Base-by-base conservation (phyloP, 2,113 vertebrate genomes). In the Trematomus loennbergii region DNA sequence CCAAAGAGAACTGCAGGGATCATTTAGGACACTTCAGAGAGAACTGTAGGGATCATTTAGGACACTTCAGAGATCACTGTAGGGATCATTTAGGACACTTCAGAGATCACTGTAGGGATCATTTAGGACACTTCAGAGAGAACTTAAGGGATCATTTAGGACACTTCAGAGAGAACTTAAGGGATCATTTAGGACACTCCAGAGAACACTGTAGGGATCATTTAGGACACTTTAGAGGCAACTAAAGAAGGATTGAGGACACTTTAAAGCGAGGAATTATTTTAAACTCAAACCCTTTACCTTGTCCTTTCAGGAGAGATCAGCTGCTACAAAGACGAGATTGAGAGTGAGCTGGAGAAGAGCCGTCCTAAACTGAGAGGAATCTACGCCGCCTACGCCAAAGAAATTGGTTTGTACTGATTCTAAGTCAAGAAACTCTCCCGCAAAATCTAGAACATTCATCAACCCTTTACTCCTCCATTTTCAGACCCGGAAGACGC, bases 271-370 rank as follows among this genome's bases (percentile, higher is more conserved):
- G 96, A 94, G 85, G 95, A 97, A 16, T 36, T 36, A 6, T 36
- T 36, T 36, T 0, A 36, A 36, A 36, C 36, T 36, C 1, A 36
- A 36, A 6, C 36, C 36, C 36, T n/a, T n/a, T n/a, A n/a, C n/a
- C n/a, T 36, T 5, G 36, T 36, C 36, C 36, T 36, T 33, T 12
- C 29, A 6, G 25, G 59, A 64, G 97, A 99, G 88, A 98, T 99
- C 85, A 95, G 94, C 8, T 92, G 87, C 78, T 99, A 97, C 89
- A 96, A 99, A 89, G 97, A 99, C 17, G 97, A 97, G 72, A 99
- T 99, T 15, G 97, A 99, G 83, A 94, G 94, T 17, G 97, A 99
- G 82, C 94, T 99, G 16, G 95, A 99, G 85, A 97, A 70, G 87
- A 94, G 94, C 46, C 90, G 98, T 59, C 97, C 97, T 0, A 97